A percentile compares a stretch with the other conserved stretches of the same genome.
These are phyloP conservation scores for Montipora sp. DNA, from an alignment of 64 coral and sea anemone species.

Conservation along the genomic window DNA sequence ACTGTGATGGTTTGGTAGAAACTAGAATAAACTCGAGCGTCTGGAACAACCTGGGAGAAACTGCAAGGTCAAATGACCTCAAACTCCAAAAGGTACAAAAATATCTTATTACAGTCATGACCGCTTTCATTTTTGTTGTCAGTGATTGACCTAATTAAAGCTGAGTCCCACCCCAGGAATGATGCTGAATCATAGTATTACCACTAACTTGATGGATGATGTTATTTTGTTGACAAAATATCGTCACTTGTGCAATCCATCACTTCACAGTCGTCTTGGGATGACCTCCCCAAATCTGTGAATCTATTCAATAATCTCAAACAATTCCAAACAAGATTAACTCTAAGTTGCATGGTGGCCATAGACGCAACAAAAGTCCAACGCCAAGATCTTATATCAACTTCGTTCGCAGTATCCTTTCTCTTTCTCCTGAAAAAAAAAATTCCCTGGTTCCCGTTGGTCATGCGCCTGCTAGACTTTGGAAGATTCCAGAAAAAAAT, in stretches of 20 bases:
- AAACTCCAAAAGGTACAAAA: neutral
- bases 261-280: neutral
- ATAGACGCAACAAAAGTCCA: neutral
- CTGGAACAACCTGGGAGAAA: neutral
- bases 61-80: neutral
- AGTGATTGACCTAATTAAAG: neutral
- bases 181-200: neutral
- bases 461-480: too few species aligned
- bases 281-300: neutral
- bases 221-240: neutral
- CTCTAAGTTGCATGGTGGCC: neutral
- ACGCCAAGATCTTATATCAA: neutral
- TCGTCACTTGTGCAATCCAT: neutral
- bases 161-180: neutral
- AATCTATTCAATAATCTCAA: neutral
- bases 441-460: too few species aligned
- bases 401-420: too few species aligned
- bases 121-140: neutral
- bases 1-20: conserved; percentile 1
- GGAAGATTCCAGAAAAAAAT: too few species aligned
- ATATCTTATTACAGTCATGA: conserved; percentile 3
- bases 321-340: neutral
- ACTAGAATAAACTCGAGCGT: conserved; percentile 8
- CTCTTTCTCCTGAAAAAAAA: too few species aligned
- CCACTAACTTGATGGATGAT: neutral